These are phyloP conservation scores for Drosophila nasuta DNA, from an alignment of 1,140 invertebrate species.

Conservation along the genomic window DNA sequence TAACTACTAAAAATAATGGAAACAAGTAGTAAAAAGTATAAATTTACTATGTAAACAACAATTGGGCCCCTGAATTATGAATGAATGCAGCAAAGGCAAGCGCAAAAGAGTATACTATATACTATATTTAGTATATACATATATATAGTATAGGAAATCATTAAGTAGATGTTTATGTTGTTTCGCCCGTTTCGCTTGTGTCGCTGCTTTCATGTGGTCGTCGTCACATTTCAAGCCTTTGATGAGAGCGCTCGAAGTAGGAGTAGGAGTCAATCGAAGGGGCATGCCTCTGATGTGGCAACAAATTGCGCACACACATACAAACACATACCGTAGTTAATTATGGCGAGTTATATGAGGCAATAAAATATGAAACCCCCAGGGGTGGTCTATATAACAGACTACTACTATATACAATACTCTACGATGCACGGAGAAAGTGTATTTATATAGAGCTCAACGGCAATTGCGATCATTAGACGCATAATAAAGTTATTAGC, in stretches of 20 bases:
- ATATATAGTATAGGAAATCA: constrained; percentile 64
- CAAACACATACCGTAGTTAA: constrained; percentile 44
- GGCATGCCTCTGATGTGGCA: constrained; percentile 68
- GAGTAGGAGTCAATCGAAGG: constrained; percentile 38
- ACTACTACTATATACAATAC: constrained; percentile 11
- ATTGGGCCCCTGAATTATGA: constrained; percentile 68
- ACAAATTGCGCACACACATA: constrained; percentile 57
- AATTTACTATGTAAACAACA: constrained; percentile 82
- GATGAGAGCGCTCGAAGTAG: constrained; percentile 35
- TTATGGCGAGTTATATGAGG: constrained; percentile 71
- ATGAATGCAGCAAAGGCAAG: constrained; percentile 42
- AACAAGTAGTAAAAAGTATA: constrained; percentile 83
- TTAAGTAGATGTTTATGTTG: constrained; percentile 80
- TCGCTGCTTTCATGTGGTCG: constrained; percentile 79
- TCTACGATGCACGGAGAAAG: constrained; percentile 16
- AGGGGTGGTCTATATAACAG: constrained; percentile 50
- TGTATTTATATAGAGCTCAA: constrained; percentile 7
- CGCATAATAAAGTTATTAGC: constrained; percentile 81
- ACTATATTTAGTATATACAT: constrained; percentile 24
- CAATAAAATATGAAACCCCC: constrained; percentile 52
- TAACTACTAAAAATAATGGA: constrained; percentile 82
- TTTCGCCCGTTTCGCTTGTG: constrained; percentile 32
- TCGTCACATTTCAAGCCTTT: constrained; percentile 72
- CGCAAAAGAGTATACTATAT: background rate
- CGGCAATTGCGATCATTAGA: constrained; percentile 72